A percentile compares a stretch with the other conserved stretches of the same genome.
These are phyloP conservation scores for Willowsia nigromaculata DNA, from an alignment of 2,888 invertebrate species.

Conservation along the genomic window DNA sequence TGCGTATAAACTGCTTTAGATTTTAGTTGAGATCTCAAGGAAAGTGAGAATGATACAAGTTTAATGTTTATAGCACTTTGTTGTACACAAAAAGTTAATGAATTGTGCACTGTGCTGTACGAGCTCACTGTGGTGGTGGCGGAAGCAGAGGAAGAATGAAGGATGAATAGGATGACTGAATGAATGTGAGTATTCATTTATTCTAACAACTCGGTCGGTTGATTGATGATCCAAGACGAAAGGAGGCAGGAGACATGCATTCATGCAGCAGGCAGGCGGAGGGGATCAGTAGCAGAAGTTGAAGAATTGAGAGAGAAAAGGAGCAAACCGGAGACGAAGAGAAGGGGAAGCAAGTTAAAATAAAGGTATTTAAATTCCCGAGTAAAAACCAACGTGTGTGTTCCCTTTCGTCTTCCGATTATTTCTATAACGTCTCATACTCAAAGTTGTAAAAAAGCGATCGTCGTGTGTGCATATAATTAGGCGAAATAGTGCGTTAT, in stretches of 20 bases:
- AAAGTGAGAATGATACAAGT: neutral
- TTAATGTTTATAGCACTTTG: neutral
- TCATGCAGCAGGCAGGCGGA: neutral
- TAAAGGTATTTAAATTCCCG: neutral
- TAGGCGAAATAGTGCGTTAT: conserved; percentile 9
- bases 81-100: conserved; percentile 42
- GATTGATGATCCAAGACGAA: conserved; percentile 70
- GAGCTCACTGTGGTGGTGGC: neutral
- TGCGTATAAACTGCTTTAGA: neutral
- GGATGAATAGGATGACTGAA: conserved; percentile 13
- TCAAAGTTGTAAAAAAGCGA: neutral
- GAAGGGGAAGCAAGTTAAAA: neutral
- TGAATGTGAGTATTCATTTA: conserved; percentile 63
- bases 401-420: neutral
- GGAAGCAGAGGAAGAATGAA: neutral
- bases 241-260: conserved; percentile 21
- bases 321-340: neutral
- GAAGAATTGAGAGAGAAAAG: neutral
- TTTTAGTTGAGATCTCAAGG: neutral
- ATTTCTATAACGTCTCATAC: too few relatives aligned
- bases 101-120: conserved; percentile 47
- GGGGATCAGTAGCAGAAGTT: neutral
- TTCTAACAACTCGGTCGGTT: conserved; percentile 51
- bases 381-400: neutral
- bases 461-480: conserved; percentile 13